Evolutionary conservation across 2,888 invertebrate genomes (phyloP), one percentile per base, ranked within the genome.

Genomic region (Leucania comma): DNA sequence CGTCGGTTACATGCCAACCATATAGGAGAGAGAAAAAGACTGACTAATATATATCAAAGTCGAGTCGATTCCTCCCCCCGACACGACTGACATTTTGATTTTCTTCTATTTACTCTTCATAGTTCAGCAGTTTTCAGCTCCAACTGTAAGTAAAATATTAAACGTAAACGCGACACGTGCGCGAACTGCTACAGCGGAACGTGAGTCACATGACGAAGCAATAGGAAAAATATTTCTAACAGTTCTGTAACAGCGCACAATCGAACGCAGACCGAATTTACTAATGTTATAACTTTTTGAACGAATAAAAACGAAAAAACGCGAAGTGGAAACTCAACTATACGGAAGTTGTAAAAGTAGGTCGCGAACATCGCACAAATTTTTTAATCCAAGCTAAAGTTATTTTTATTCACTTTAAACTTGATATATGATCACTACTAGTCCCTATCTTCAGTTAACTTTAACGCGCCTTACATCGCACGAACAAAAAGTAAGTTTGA

Each of bases 21-120:
- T 96, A 97, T 97, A 97, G 97, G 97, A 97, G 97, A 97, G 97
- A 97, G 97, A 97, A 97, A 97, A 97, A 97, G 97, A 97, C 97
- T 97, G 97, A 97, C 97, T 97, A 90, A 12, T 81, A 88, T 90
- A 89, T 73, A 85, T 86, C 93, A 95, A 93, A 97, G 97, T 96
- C 97, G 89, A 96, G 97, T 96, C 97, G 93, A 95, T 96, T 96
- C 94, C 97, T 97, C 97, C 95, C 97, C 96, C 97, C 97, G 96
- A 97, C 92, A 94, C 93, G 90, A 90, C 91, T 85, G 92, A 93
- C 95, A 95, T 87, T 77, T 82, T 66, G 58, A 48, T 85, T 76
- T 87, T 87, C 90, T 75, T 83, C 89, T 84, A 90, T 89, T 85
- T 73, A 64, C 60, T 82, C 76, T 88, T 87, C 80, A 61, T 80